These are phyloP conservation scores for Nebria brevicollis DNA, from an alignment of 2,888 invertebrate species.

Conservation along the genomic window DNA sequence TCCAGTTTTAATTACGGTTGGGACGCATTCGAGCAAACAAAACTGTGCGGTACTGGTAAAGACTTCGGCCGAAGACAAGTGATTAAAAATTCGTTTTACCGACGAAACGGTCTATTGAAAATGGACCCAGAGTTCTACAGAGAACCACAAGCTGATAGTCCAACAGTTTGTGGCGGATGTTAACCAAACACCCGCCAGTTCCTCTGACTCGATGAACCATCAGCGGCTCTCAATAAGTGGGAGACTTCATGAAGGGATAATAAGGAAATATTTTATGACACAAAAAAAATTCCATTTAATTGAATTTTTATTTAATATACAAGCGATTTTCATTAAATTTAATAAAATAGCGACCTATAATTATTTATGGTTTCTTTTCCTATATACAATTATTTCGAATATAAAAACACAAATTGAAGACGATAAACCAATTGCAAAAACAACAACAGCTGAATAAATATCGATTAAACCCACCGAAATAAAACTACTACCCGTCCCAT, in stretches of 20 bases:
- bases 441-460: constrained; percentile 64
- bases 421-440: constrained; percentile 56
- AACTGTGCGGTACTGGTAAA: constrained; percentile 51
- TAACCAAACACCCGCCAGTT: not conserved
- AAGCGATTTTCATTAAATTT: no score
- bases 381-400: constrained; percentile 53
- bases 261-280: no score
- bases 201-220: not conserved
- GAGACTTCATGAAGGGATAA: no score
- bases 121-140: constrained; percentile 68
- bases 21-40: constrained; percentile 65
- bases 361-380: not conserved
- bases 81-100: constrained; percentile 68
- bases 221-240: no score
- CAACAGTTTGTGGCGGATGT: constrained; percentile 56
- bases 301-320: no score
- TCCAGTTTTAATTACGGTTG: constrained; percentile 70
- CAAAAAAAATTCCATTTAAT: no score
- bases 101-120: constrained; percentile 65
- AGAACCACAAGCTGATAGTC: constrained; percentile 62
- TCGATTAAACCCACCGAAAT: constrained; percentile 71
- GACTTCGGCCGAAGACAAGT: constrained; percentile 65
- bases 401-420: constrained; percentile 54
- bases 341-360: not conserved
- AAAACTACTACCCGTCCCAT: constrained; percentile 68